Percentiles rank a stretch among this genome's conserved stretches.
These are phyloP conservation scores for Cynaeus angustus DNA, from an alignment of 2,888 invertebrate genomes.

Conservation along the genomic window DNA sequence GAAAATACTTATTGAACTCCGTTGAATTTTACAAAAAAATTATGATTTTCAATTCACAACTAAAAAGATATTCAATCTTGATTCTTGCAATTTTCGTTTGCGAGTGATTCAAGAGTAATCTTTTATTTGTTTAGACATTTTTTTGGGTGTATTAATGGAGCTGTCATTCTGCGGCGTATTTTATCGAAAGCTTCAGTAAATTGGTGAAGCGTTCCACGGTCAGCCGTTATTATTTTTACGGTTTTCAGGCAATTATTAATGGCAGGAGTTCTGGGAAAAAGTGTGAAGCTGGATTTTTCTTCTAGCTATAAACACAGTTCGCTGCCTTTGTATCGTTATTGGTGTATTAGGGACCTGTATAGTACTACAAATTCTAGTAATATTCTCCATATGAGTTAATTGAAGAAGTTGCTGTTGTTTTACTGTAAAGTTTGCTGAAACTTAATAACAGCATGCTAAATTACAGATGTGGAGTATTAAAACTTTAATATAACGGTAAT, in stretches of 20 bases:
- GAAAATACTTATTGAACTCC: background rate
- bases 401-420: constrained; percentile 15
- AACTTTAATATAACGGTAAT: constrained; percentile 32
- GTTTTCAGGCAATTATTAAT: constrained; percentile 39
- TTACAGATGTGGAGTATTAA: constrained; percentile 26
- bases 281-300: constrained; percentile 25
- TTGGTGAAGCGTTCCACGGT: constrained; percentile 20
- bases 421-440: constrained; percentile 13
- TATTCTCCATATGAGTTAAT: background rate
- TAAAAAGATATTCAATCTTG: too few species aligned
- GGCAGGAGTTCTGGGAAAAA: constrained; percentile 14
- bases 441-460: constrained; percentile 28
- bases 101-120: background rate
- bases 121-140: constrained; percentile 22
- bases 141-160: constrained; percentile 26
- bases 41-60: background rate
- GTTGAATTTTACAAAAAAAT: background rate
- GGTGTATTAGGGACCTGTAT: background rate
- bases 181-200: constrained; percentile 31
- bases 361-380: background rate
- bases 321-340: constrained; percentile 4
- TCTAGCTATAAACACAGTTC: constrained; percentile 18
- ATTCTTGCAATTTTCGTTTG: too few species aligned
- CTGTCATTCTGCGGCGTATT: constrained; percentile 25
- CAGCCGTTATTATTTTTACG: constrained; percentile 41